These are phyloP conservation scores for Contarinia nasturtii DNA, from an alignment of 1,140 invertebrate species.

Conservation along the genomic window DNA sequence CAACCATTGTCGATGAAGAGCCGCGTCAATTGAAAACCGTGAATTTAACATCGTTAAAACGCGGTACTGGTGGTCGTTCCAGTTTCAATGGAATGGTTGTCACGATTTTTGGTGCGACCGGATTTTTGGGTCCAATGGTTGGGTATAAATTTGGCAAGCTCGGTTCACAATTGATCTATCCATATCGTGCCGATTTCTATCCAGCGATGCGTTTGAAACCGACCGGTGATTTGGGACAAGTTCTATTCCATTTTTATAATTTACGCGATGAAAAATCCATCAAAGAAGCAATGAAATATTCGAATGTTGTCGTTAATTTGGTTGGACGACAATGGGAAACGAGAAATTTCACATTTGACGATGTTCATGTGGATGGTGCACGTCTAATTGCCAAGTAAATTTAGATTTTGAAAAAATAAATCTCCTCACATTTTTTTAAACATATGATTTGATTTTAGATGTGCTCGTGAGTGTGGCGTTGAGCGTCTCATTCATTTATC, in stretches of 20 bases:
- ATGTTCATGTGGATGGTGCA: conserved; percentile 62
- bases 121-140: conserved; percentile 71
- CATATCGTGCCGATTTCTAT: conserved; percentile 77
- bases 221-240: conserved; percentile 87
- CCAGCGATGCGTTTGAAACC: conserved; percentile 58
- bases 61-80: conserved; percentile 81
- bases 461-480: conserved; percentile 56
- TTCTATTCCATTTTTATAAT: conserved; percentile 74
- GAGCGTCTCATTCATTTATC: conserved; percentile 74
- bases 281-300: conserved; percentile 73
- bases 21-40: conserved; percentile 18
- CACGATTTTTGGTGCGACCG: conserved; percentile 87
- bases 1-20: conserved; percentile 8
- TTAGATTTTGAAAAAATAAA: neutral
- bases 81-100: conserved; percentile 93
- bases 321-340: conserved; percentile 86
- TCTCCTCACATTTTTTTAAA: neutral
- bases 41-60: conserved; percentile 44
- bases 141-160: conserved; percentile 76
- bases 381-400: conserved; percentile 42
- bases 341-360: conserved; percentile 63
- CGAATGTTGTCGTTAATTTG: conserved; percentile 94
- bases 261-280: conserved; percentile 79
- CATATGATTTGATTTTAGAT: conserved; percentile 21
- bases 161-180: conserved; percentile 76